Conservation (phyloP, 2,113 vertebrate genomes). For the Romanogobio albipinnatus region DNA sequence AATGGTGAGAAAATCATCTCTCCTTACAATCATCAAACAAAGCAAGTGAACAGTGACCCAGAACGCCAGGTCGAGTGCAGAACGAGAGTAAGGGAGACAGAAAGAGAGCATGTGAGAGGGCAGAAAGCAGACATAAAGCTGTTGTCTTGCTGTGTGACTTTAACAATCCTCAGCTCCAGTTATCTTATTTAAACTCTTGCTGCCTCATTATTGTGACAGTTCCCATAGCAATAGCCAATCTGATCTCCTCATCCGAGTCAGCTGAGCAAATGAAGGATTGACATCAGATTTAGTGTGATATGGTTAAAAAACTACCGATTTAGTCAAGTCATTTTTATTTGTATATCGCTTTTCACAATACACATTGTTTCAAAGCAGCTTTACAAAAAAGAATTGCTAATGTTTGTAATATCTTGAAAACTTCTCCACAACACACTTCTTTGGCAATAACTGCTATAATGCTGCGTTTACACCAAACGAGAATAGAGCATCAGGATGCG, state of each 20-base stretch:
- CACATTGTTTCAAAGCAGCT: no score
- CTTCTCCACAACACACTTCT: no score
- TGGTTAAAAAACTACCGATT: no score
- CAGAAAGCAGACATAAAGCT: neutral
- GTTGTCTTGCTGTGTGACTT: neutral
- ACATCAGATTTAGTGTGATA: neutral
- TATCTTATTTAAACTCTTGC: neutral
- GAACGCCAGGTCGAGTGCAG: neutral
- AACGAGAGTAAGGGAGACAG: neutral
- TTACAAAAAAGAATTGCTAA: no score
- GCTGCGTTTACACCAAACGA: no score
- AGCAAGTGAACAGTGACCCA: neutral
- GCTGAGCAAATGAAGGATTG: neutral
- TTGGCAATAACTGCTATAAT: no score
- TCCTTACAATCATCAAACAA: neutral
- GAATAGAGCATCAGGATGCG: no score
- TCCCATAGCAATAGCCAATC: slow-evolving; percentile 12
- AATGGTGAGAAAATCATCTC: slow-evolving; percentile 5
- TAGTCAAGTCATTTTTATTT: no score
- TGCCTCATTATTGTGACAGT: neutral
- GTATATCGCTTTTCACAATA: no score
- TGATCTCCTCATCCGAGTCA: neutral
- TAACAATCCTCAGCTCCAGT: neutral
- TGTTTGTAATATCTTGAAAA: no score
- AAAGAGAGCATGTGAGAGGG: neutral